Base-by-base conservation (phyloP, 1,140 invertebrate species). In the Atta texana region DNA sequence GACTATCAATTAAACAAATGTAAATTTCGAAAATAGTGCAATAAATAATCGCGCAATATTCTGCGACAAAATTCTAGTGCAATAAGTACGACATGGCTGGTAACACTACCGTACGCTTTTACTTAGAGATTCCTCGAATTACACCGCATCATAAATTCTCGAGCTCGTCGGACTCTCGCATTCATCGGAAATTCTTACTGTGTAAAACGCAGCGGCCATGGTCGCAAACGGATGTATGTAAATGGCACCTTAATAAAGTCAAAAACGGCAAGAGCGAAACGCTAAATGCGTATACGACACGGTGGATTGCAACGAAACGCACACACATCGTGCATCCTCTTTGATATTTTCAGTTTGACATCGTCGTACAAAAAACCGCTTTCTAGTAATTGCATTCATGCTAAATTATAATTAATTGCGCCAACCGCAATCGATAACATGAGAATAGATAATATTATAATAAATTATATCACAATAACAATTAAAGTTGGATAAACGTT, bases 121-220 rank as follows among this genome's bases (percentile, higher is more conserved):
- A 49, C 59, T 78, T 68, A 69, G 77, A 69, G 31, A 81, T 69
- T 69, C 31, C n/a, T 81, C 51, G 77, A 39, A 81, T 81, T 81
- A 81, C 51, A 71, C 64, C 51, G 51, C 78, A 81, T 71, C 51
- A 69, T 71, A 81, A 81, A 81, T 81, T 81, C 78, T 81, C 44
- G 61, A 66, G 76, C 61, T 78, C 49, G 77, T 39, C 77, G 63
- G 77, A 81, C 49, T 69, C 61, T 66, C 49, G 49, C 44, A 34
- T 66, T 81, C 64, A 81, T 81, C 64, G 64, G 49, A 71, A 81
- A 81, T 81, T 81, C 78, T 81, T 81, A 81, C 51, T 71, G 78
- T 81, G 66, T 51, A 44, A 81, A 71, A 81, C 55, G 78, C 64
- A 59, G 24, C 34, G 51, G 44, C 34, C 57, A 69, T 44, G 21